A percentile compares a stretch with the other conserved stretches of the same genome.
These are phyloP conservation scores for Urechis unicinctus DNA, from an alignment of 2,888 invertebrate genomes.

Conservation along the genomic window DNA sequence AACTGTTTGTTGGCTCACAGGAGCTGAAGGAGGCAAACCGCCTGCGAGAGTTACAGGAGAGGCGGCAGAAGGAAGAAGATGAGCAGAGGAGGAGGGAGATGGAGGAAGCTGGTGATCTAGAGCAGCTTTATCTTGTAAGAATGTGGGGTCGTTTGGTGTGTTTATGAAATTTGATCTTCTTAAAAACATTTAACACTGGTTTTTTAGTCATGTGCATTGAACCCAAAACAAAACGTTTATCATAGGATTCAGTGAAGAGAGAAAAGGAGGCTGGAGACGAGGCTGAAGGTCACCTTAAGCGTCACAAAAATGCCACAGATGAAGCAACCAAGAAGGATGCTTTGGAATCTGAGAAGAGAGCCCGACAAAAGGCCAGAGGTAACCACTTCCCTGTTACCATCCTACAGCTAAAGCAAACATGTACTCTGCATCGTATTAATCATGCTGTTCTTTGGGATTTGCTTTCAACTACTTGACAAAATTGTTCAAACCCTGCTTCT, in stretches of 20 bases:
- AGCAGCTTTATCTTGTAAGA: constrained; percentile 13
- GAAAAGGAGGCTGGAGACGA: constrained; percentile 16
- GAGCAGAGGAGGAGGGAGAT: constrained; percentile 10
- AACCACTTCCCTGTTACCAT: background rate
- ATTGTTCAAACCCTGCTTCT: too few species aligned
- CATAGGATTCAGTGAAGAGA: constrained; percentile 12
- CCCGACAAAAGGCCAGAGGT: constrained; percentile 13
- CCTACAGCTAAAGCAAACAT: constrained; percentile 48
- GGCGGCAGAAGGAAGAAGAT: constrained; percentile 12
- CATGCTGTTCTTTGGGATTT: background rate
- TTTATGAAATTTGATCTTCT: too few species aligned
- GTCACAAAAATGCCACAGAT: constrained; percentile 26
- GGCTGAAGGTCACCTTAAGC: constrained; percentile 14
- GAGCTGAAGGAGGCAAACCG: constrained; percentile 9
- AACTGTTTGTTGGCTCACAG: constrained; percentile 5
- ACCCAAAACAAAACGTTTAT: too few species aligned
- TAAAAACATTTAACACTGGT: background rate
- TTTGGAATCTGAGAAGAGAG: constrained; percentile 24
- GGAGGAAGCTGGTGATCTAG: constrained; percentile 14
- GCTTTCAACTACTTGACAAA: too few species aligned
- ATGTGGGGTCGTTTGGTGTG: too few species aligned
- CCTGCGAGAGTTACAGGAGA: constrained; percentile 8
- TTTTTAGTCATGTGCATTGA: background rate
- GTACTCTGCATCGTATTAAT: constrained; percentile 54
- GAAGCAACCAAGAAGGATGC: constrained; percentile 27